A percentile compares a stretch with the other conserved stretches of the same genome.
Conservation (phyloP, 2,888 invertebrate species). For the Lissocephala sabroskyi region DNA sequence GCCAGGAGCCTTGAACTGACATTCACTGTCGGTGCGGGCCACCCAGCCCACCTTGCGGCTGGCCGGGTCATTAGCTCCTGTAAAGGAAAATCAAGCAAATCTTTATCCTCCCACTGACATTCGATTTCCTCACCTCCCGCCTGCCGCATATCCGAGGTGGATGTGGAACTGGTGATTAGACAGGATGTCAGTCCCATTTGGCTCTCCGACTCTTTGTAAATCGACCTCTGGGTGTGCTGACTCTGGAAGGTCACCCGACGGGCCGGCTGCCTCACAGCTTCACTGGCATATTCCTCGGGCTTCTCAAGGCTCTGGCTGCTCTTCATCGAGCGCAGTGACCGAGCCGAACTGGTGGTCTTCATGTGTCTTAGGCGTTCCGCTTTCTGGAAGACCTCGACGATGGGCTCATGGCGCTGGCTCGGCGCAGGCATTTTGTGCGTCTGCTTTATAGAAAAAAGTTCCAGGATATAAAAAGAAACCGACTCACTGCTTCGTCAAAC, state of each 20-base stretch:
- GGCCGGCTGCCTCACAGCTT: constrained; percentile 14
- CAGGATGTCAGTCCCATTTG: constrained; percentile 37
- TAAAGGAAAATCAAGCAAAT: no score
- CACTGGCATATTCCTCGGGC: neutral
- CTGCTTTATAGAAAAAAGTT: no score
- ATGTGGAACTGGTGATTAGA: constrained; percentile 27
- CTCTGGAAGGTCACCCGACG: constrained; percentile 43
- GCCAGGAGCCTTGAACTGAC: constrained; percentile 40
- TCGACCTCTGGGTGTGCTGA: no score
- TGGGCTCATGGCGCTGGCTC: neutral
- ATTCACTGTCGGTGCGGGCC: constrained; percentile 47
- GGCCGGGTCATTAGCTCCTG: constrained; percentile 41
- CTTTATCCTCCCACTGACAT: no score
- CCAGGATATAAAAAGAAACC: no score
- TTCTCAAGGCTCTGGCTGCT: neutral
- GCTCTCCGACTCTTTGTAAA: no score
- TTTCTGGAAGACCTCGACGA: neutral
- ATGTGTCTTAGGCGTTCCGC: neutral
- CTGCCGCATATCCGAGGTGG: constrained; percentile 14
- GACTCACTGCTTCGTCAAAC: no score
- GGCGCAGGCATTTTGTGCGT: constrained; percentile 9
- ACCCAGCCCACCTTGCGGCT: constrained; percentile 29
- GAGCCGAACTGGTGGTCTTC: neutral
- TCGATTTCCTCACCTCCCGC: constrained; percentile 20
- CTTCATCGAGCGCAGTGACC: neutral